Base-by-base conservation (phyloP, 2,888 invertebrate genomes). In the Xanthostigma xanthostigma region DNA sequence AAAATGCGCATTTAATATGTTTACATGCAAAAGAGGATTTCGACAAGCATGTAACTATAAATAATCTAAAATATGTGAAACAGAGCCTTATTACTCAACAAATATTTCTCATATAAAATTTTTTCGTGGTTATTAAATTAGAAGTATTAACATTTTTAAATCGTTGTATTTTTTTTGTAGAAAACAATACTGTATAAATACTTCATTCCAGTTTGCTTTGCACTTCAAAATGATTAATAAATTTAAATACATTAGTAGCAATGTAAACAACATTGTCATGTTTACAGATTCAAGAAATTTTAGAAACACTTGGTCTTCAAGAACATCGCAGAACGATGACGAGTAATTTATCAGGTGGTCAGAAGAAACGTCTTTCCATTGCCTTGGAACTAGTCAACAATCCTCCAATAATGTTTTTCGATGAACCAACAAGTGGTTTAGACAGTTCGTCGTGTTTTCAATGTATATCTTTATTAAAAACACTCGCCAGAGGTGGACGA, bases 321-420 rank as follows among this genome's bases (percentile, higher is more conserved):
- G 92, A 93, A 54, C 89, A 92, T 65, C 79, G 84, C 59, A 81
- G 81, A 61, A 95, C 94, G 1, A 83, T 92, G 79, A 91, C 93
- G 12, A 83, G 83, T 53, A 90, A 91, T 62, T 75, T 95, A 44
- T 94, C 93, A 1, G 95, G 95, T 17, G 95, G 95, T 2, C 94
- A 95, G 65, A 88, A 93, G 68, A 95, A 95, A 63, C 82, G 95
- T 57, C 76, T 95, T 2, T 93, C 94, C 1, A 95, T 95, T 52
- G 95, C 94, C 13, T 69, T 93, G 54, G 95, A 95, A 68, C 72
- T 95, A 56, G 93, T 95, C 55, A 94, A 92, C 71, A 95, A 95
- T 67, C 95, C 95, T 9, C 94, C 95, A 1, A 85, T 95, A 53
- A 94, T 95, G 93, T 95, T 95, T 71, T 94, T 95, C 64, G 95